phyloP scores from a whole-genome alignment of 2,113 vertebrate species.

The Pungitius pungitius region DNA sequence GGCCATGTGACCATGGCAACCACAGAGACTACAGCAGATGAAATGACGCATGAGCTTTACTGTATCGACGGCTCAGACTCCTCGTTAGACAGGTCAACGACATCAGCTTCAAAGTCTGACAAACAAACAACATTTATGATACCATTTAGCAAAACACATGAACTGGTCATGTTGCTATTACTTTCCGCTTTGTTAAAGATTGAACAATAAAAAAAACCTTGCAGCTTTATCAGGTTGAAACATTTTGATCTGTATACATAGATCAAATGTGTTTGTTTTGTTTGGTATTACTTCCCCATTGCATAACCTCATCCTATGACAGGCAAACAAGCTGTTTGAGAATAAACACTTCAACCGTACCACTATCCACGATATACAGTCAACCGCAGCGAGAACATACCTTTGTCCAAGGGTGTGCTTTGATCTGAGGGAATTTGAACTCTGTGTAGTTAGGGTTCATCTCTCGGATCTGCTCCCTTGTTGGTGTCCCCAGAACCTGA shows the following conservation, averaged over 20 bases:
- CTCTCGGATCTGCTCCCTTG: conserved; percentile 93
- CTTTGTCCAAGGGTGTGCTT: conserved; percentile 96
- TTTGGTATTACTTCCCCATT: neutral
- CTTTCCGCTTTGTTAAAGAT: neutral
- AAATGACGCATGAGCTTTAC: neutral
- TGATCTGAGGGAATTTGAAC: conserved; percentile 96
- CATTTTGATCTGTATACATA: too few species aligned
- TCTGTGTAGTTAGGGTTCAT: conserved; percentile 98
- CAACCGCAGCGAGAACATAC: conserved; percentile 57
- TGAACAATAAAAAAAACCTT: neutral
- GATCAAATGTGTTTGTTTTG: neutral
- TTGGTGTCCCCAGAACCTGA: conserved; percentile 92
- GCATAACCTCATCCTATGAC: neutral
- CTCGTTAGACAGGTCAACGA: neutral
- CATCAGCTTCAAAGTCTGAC: neutral
- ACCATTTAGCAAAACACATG: neutral
- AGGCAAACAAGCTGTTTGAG: neutral
- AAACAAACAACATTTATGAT: neutral
- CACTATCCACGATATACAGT: neutral
- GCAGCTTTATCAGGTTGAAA: neutral
- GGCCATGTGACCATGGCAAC: neutral
- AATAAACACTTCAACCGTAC: neutral
- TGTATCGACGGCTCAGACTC: neutral
- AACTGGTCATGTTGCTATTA: neutral
- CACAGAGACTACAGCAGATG: neutral